Percentiles rank a stretch among this genome's conserved stretches.
Conservation (phyloP, 2,113 vertebrate species). For the Eublepharis macularius region DNA sequence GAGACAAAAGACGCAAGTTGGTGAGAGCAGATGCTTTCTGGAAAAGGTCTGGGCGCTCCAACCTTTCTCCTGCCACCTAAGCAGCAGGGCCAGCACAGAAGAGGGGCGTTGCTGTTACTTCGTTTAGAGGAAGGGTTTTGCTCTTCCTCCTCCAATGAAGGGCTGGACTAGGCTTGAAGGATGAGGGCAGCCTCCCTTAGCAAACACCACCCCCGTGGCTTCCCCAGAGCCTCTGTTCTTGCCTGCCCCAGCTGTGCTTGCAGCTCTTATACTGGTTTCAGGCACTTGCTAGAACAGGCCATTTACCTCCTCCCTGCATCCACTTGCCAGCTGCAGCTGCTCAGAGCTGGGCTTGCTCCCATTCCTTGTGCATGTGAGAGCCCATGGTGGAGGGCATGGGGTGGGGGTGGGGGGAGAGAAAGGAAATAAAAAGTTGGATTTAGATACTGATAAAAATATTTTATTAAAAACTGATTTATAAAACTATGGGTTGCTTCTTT, state of each 20-base stretch:
- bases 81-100: no score
- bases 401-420: slow-evolving; percentile 50
- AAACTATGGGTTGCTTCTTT: slow-evolving; percentile 30
- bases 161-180: no score
- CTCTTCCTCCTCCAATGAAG: no score
- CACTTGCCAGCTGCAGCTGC: no score
- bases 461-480: slow-evolving; percentile 72
- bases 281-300: no score
- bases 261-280: not conserved
- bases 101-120: no score
- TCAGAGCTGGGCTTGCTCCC: no score
- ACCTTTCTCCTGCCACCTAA: no score
- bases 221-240: not conserved
- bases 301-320: no score
- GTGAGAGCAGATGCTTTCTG: not conserved
- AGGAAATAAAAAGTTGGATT: slow-evolving; percentile 37
- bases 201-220: no score
- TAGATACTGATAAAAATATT: slow-evolving; percentile 66
- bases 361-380: not conserved
- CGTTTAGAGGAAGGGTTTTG: no score
- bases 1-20: not conserved
- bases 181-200: not conserved
- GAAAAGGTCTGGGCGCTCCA: no score
- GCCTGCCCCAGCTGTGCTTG: not conserved
- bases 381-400: not conserved